phyloP scores from a whole-genome alignment of 2,888 invertebrate genomes.

The Amaurobius ferox region DNA sequence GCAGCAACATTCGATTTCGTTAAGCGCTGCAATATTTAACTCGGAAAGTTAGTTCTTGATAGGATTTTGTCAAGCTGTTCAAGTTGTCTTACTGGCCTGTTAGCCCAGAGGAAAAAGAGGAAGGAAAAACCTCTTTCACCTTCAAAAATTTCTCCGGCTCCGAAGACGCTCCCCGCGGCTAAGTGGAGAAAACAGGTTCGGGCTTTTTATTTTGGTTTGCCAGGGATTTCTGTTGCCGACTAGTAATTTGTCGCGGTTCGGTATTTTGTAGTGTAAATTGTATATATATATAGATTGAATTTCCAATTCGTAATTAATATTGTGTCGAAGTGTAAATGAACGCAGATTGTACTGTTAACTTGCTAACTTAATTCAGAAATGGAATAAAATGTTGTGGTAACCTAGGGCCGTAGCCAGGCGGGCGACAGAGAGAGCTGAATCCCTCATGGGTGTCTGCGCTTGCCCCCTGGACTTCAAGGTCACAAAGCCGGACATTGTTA shows the following conservation, averaged over 20 bases:
- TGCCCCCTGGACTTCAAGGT: too few relatives aligned
- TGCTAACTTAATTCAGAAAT: too few relatives aligned
- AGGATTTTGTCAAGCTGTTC: conserved; percentile 34
- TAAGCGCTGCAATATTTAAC: too few relatives aligned
- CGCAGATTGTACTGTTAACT: too few relatives aligned
- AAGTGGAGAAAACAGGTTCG: conserved; percentile 55
- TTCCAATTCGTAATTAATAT: background rate
- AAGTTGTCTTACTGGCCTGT: conserved; percentile 66
- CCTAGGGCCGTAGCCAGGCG: too few relatives aligned
- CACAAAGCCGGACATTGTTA: too few relatives aligned
- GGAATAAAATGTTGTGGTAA: too few relatives aligned
- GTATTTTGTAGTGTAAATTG: background rate
- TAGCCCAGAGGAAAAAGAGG: conserved; percentile 47
- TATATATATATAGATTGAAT: background rate
- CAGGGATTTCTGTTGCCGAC: background rate
- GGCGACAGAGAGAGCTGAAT: too few relatives aligned
- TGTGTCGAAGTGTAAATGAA: too few relatives aligned
- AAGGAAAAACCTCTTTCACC: conserved; percentile 46
- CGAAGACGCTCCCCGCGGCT: conserved; percentile 29
- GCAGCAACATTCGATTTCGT: too few relatives aligned
- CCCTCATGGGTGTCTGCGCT: too few relatives aligned
- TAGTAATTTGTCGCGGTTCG: background rate
- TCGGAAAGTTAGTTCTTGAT: background rate
- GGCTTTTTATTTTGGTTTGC: background rate
- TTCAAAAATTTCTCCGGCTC: conserved; percentile 48